phyloP scores from a whole-genome alignment of 2,113 vertebrate species.

The Mystacornis crossleyi region DNA sequence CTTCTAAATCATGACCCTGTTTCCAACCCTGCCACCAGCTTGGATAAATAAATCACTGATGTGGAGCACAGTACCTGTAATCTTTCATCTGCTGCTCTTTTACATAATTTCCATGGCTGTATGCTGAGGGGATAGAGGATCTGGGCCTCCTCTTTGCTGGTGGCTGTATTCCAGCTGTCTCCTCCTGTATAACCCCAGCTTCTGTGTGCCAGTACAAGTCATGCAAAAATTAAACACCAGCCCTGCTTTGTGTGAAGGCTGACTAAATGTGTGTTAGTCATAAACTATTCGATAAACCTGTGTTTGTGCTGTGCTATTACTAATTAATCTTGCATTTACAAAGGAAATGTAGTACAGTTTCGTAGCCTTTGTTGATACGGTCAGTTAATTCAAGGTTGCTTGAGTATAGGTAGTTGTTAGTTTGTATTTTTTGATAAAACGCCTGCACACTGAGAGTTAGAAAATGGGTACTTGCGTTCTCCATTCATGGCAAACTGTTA shows the following conservation, averaged over 20 bases:
- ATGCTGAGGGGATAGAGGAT: neutral
- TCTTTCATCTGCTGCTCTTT: neutral
- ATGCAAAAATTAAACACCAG: neutral
- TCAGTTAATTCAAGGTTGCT: neutral
- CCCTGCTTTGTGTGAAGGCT: neutral
- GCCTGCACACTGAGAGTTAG: neutral
- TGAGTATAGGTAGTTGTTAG: neutral
- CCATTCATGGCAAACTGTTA: neutral
- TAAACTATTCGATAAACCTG: neutral
- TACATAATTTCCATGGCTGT: neutral
- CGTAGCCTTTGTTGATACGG: fast-evolving
- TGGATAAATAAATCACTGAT: neutral
- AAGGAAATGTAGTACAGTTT: neutral
- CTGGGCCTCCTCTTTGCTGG: neutral
- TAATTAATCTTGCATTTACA: neutral
- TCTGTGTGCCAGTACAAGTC: neutral
- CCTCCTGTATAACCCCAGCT: fast-evolving
- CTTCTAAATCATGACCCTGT: neutral
- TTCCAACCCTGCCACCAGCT: neutral
- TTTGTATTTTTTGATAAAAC: neutral
- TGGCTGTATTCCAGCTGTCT: neutral
- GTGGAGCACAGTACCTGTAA: neutral
- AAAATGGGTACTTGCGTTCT: neutral
- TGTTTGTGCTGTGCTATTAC: neutral
- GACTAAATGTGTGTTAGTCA: neutral